Conservation (phyloP, 2,888 invertebrate species). For the Pilophorus perplexus region DNA sequence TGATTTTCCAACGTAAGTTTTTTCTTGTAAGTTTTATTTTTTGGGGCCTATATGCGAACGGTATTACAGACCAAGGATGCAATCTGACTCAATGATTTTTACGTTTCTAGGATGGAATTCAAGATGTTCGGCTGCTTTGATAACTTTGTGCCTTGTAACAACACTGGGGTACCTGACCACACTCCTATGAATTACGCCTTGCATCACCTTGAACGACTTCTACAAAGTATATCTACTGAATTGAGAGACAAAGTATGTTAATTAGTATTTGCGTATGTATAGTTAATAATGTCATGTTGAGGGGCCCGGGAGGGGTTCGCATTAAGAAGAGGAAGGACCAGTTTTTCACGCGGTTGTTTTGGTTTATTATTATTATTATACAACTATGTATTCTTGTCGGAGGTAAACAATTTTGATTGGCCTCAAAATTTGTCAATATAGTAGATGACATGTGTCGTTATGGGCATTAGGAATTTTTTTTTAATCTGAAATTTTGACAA, state of each 20-base stretch:
- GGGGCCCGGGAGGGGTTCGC: background rate
- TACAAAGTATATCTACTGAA: conserved; percentile 50
- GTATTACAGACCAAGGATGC: too few species aligned
- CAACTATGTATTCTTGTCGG: too few species aligned
- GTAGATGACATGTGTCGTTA: too few species aligned
- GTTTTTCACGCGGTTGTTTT: background rate
- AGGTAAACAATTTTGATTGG: too few species aligned
- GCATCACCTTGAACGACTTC: conserved; percentile 65
- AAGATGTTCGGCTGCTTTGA: conserved; percentile 83
- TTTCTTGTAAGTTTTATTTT: background rate
- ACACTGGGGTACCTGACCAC: conserved; percentile 78
- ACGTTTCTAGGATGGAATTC: conserved; percentile 66
- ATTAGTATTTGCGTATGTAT: background rate
- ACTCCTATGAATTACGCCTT: conserved; percentile 69
- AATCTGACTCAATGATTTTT: too few species aligned
- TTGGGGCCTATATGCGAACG: conserved; percentile 30
- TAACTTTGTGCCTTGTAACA: conserved; percentile 80
- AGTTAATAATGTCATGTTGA: too few species aligned
- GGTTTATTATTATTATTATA: background rate
- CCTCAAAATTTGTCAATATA: too few species aligned
- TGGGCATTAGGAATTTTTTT: too few species aligned
- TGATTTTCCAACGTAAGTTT: too few species aligned
- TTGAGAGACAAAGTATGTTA: conserved; percentile 29
- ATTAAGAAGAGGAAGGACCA: background rate
- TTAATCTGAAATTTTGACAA: too few species aligned